Base-by-base conservation (phyloP, 2,797 vertebrate species). In the Ptychobarbus kaznakovi region DNA sequence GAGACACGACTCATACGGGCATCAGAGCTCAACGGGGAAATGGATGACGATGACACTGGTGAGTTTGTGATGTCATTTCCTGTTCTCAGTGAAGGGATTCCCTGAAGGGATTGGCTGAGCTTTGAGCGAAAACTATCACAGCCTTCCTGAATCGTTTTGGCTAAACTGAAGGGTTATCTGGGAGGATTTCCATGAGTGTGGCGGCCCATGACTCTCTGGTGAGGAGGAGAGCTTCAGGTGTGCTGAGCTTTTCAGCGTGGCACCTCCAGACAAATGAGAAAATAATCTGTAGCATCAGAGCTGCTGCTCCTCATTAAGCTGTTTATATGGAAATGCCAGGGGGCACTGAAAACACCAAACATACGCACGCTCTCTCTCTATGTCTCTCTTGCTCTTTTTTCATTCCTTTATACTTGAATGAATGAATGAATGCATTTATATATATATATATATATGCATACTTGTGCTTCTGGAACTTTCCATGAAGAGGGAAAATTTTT, bases 1-100 rank as follows among this genome's bases (percentile, higher is more conserved):
- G 98, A 99, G 90, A 97, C 98, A 82, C 95, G 97, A 53, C 97
- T 99, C 87, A 97, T 99, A 89, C 94, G 96, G 20, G 97, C 97
- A 0, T 97, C 98, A 0, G 98, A 99, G 85, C 95, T 99, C 89
- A 99, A 98, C 0, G 97, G 97, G 61, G 98, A 98, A 85, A 93
- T 97, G 51, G 97, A 99, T 0, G 97, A 98, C 0, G 97, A 97
- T 0, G 97, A 97, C 75, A 90, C 97, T 76, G 97, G 97, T 98
- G 79, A 87, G 95, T 42, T 85, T 74, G 81, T 66, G 53, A 82
- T 58, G 56, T 82, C 58, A 53, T 32, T 86, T 89, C 61, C 20
- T 84, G 66, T 38, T 51, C 44, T 74, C 4, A 20, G 44, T 22
- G 32, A 65, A 53, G n/a, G 44, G 20, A 79, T 79, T 69, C 51